These are phyloP conservation scores for Campylomormyrus numenius DNA, from an alignment of 2,113 vertebrate species.

Conservation along the genomic window DNA sequence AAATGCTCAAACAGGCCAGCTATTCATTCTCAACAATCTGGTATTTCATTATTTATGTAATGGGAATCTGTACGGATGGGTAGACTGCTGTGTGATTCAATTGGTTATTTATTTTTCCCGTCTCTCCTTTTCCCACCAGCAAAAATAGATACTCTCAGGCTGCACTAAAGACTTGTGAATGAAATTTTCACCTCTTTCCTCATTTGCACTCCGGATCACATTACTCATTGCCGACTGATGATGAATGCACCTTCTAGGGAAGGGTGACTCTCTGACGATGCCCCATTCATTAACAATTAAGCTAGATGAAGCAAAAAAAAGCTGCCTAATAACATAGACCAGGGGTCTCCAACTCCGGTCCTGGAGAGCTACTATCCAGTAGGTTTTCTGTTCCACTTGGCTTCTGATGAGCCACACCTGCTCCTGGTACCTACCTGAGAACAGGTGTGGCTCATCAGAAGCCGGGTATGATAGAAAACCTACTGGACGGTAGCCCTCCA, in stretches of 20 bases:
- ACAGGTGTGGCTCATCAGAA: too few relatives aligned
- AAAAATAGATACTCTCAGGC: constrained; percentile 5
- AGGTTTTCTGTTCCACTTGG: too few relatives aligned
- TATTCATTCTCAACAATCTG: background rate
- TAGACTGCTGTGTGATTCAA: background rate
- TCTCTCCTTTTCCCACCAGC: background rate
- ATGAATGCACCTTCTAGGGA: constrained; percentile 10
- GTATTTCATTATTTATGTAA: constrained; percentile 24
- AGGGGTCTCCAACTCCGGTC: too few relatives aligned
- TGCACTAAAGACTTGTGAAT: constrained; percentile 15
- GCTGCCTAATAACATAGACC: background rate
- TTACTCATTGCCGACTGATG: constrained; percentile 19
- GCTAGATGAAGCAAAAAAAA: background rate
- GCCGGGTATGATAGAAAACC: too few relatives aligned
- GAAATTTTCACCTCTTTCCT: constrained; percentile 23
- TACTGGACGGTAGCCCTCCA: too few relatives aligned
- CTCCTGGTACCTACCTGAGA: too few relatives aligned
- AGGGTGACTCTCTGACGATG: background rate
- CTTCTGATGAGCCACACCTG: too few relatives aligned
- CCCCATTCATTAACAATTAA: background rate
- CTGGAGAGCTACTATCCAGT: too few relatives aligned
- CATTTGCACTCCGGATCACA: background rate
- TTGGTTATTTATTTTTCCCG: background rate
- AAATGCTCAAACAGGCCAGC: constrained; percentile 11
- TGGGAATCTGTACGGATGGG: background rate